Base-by-base conservation (phyloP, 2,113 vertebrate species). In the Budorcas taxicolor region DNA sequence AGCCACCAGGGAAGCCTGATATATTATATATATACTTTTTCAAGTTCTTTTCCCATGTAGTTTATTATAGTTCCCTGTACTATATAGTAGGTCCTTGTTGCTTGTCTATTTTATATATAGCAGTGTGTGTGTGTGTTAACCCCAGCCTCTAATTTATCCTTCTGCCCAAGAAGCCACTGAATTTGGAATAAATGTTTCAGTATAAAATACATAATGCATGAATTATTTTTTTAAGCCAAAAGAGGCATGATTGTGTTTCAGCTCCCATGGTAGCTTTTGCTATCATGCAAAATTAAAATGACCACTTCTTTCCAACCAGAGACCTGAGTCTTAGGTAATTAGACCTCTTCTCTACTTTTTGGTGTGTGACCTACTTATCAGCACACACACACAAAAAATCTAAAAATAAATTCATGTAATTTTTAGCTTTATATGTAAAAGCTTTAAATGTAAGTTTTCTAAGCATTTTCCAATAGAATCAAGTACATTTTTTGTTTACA, bases 201-300 rank as follows among this genome's bases (percentile, higher is more conserved):
- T 52, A 60, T 45, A 60, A 88, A 96, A 53, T 53, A 88, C 7
- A 19, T 36, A 33, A 71, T 55, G 27, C 57, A 47, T 40, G 40
- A 23, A 33, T 57, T 60, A 67, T 43, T 64, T 60, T 84, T 95
- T 58, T 33, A 52, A 50, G 74, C 43, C 50, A 57, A 83, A n/a
- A 81, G 40, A 62, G 23, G 27, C 21, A 2, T 80, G 27, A 29
- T 85, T 85, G 45, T 71, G n/a, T 31, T 88, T 83, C 25, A 78
- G 43, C 23, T 50, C n/a, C 52, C 36, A 87, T 52, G 40, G 55
- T 71, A 60, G 60, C 7, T 92, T 92, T 85, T 85, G 50, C 67
- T 93, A 64, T 78, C 60, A 85, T 50, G 12, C 62, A 97, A 78
- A 53, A 92, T 92, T 97, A 90, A 93, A 93, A 95, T 45, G 43